phyloP scores from a whole-genome alignment of 2,888 invertebrate species.

The Rutpela maculata region DNA sequence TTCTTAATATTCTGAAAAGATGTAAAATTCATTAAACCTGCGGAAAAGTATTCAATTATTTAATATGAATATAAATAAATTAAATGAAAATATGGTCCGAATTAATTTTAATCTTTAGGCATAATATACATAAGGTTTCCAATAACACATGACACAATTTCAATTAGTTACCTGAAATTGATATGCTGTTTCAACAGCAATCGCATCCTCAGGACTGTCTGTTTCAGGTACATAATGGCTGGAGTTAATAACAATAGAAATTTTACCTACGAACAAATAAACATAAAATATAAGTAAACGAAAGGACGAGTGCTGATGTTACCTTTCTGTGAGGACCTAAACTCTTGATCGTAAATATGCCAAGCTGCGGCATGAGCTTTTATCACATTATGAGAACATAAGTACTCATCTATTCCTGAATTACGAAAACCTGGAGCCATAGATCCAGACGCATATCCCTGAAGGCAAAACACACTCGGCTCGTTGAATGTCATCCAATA shows the following conservation, averaged over 20 bases:
- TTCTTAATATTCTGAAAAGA: too few species aligned
- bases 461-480: constrained; percentile 66
- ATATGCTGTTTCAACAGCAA: constrained; percentile 75
- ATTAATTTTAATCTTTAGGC: too few species aligned
- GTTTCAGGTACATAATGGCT: constrained; percentile 80
- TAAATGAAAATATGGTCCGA: too few species aligned
- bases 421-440: constrained; percentile 67
- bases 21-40: too few species aligned
- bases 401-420: constrained; percentile 77
- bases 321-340: constrained; percentile 65
- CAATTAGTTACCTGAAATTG: not conserved
- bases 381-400: constrained; percentile 79
- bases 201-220: constrained; percentile 76
- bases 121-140: too few species aligned
- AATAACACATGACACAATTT: too few species aligned
- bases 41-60: too few species aligned
- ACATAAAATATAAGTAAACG: not conserved
- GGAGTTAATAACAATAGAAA: constrained; percentile 76
- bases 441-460: constrained; percentile 59
- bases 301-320: not conserved
- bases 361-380: constrained; percentile 81
- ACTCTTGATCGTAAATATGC: constrained; percentile 78
- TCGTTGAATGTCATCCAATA: constrained; percentile 78
- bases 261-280: constrained; percentile 49
- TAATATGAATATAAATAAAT: too few species aligned